Evolutionary conservation across 2,113 vertebrate species (phyloP), one percentile per base, ranked within the genome.

Genomic region (Pluvialis apricaria): DNA sequence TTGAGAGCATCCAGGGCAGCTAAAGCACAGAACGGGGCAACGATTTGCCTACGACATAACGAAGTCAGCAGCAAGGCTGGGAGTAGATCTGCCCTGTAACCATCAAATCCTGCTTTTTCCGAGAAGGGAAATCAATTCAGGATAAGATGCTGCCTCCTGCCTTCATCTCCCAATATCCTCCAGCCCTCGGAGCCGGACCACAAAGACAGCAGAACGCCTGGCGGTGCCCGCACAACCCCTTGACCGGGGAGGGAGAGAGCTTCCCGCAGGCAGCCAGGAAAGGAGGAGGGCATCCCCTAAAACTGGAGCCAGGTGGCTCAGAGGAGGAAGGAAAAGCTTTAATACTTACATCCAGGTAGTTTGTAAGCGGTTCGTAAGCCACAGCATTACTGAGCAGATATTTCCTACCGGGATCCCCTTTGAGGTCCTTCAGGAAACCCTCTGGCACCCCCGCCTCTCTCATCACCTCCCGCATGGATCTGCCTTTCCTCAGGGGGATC

Each of bases 311-410:
- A 1, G 6, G 34, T 15, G 36, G 54, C 64, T 78, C 31, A 5
- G 78, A 32, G 54, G 36, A 42, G 75, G 52, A 57, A 42, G 45
- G 36, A 57, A 15, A 40, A 92, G 47, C 51, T 66, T 24, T 21
- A 29, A 5, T 42, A 95, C 97, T 97, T 92, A 98, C 98, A 78
- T 98, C 96, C 88, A 97, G 90, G 26, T 98, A 97, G 97, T 98
- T 98, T 13, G 71, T 92, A 60, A 98, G 95, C 12, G 97, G 96
- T 83, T 98, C 97, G 6, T 69, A 79, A 61, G 80, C 82, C 77
- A 95, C 82, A 4, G 86, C n/a, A 0, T 87, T 47, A 65, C 49
- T 40, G 66, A 62, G 85, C 77, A 20, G 88, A 82, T 96, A 98
- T 79, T 98, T 98, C 57, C 92, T 92, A 40, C 82, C 97, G 0